Evolutionary conservation across 2,113 vertebrate species (phyloP), one percentile per base, ranked within the genome.

Genomic region (Urocitellus parryii): DNA sequence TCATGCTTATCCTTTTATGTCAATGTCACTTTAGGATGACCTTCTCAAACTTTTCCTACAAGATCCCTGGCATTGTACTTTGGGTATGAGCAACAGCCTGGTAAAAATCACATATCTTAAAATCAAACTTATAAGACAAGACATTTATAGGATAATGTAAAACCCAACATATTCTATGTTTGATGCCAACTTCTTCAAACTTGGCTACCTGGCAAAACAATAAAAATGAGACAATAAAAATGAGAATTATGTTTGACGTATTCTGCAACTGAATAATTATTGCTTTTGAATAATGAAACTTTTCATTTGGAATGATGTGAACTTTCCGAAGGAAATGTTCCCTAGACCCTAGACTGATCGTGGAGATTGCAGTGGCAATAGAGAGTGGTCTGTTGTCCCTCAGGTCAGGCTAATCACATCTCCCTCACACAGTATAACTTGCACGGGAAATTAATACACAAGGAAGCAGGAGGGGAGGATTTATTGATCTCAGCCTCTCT

Each of bases 401-500:
- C 37, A 73, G 20, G 18, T 96, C 24, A 3, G 48, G 88, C 37
- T 90, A 94, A 94, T 93, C 27, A 24, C 0, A 0, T 81, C 11
- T 83, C 25, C 94, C 0, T 95, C 48, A 16, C 8, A 8, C 24
- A 67, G 20, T 17, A 16, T 29, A 61, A 42, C 61, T 76, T 14
- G 4, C 18, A 17, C 2, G n/a, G 86, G 94, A 74, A 97, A 95
- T 25, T 39, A 37, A 8, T 72, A 53, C 37, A 65, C 78, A 8
- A 82, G 32, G 96, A 85, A 34, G 53, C 1, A 56, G 29, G 74
- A 61, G 77, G 92, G 51, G 8, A 96, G 68, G 22, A 56, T 88
- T 94, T 86, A 51, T 88, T 97, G 76, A 10, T 97, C 95, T 92
- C 53, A 70, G 27, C 22, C 37, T 73, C 29, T 90, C 39, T 96